Conservation (phyloP, 2,888 invertebrate species). For the Hyles lineata region DNA sequence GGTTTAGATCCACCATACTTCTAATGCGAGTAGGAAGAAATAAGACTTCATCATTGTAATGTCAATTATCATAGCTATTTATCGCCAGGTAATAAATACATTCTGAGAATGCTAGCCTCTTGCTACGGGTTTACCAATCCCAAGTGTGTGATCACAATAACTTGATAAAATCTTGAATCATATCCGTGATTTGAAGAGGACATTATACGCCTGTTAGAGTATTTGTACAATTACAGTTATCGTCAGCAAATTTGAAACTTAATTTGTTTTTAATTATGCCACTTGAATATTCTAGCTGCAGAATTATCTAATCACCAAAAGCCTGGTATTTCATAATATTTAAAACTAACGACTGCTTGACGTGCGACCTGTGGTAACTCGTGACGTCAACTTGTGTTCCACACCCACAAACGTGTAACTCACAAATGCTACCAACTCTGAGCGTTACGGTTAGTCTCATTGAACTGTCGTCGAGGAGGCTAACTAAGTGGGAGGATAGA, state of each 20-base stretch:
- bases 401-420: no score
- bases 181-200: slow-evolving; percentile 33
- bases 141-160: neutral
- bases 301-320: neutral
- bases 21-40: no score
- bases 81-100: neutral
- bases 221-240: neutral
- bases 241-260: neutral
- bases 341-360: no score
- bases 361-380: no score
- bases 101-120: neutral
- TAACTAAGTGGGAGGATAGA: no score
- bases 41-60: no score
- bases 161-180: slow-evolving; percentile 30
- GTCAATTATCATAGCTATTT: no score
- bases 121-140: neutral
- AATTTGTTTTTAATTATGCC: neutral
- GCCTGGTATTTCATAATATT: neutral
- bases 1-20: no score
- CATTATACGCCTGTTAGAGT: neutral
- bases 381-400: no score
- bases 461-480: no score
- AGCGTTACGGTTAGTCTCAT: no score
- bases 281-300: neutral
- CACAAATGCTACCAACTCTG: no score